These are phyloP conservation scores for Staurois parvus DNA, from an alignment of 2,797 vertebrate genomes.

Conservation along the genomic window DNA sequence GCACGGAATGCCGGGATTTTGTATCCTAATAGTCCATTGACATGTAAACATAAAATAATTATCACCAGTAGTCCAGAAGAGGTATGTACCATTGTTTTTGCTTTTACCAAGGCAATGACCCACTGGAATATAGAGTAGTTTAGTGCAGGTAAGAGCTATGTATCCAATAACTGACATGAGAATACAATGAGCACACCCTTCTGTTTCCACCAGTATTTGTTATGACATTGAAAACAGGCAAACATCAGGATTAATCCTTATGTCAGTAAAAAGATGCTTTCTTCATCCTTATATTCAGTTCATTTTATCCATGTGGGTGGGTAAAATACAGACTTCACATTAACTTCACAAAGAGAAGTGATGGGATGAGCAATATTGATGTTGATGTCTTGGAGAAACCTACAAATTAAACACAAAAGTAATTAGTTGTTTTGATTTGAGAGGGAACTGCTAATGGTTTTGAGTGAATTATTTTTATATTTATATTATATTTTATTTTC, in stretches of 20 bases:
- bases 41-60: background rate
- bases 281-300: background rate
- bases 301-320: background rate
- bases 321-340: background rate
- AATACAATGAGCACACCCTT: no score
- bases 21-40: background rate
- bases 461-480: no score
- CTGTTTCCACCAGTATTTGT: no score
- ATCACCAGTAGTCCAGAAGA: background rate
- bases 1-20: background rate
- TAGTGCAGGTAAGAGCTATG: no score
- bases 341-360: constrained; percentile 9
- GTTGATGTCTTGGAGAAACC: background rate
- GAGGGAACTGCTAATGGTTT: no score
- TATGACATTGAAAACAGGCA: background rate
- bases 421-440: background rate
- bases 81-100: background rate
- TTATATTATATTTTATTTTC: no score
- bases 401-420: background rate
- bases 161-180: no score
- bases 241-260: no score
- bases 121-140: no score
- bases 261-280: background rate
- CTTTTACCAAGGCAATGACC: no score
- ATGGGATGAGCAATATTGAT: constrained; percentile 4